phyloP scores from a whole-genome alignment of 2,888 invertebrate species.

The Torymus texanus region DNA sequence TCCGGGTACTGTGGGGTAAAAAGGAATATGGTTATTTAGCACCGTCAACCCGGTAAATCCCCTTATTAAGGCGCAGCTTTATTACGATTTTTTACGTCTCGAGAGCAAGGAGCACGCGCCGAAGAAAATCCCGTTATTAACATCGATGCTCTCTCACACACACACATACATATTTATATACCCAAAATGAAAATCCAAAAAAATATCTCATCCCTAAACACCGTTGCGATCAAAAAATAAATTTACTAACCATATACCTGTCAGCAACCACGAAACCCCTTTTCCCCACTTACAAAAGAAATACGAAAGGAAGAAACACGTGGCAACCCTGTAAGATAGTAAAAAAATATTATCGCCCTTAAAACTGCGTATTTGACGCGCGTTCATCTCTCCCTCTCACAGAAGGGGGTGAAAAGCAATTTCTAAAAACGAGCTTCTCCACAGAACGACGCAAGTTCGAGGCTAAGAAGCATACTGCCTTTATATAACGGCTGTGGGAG shows the following conservation, averaged over 20 bases:
- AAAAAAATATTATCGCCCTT: conserved; percentile 49
- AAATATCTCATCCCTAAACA: neutral
- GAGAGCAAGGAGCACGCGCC: neutral
- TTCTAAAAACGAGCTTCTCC: conserved; percentile 9
- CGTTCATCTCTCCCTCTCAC: too few species aligned
- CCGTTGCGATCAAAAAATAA: neutral
- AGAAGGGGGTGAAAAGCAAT: conserved; percentile 24
- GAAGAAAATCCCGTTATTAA: conserved; percentile 19
- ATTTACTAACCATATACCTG: neutral
- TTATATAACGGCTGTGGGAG: neutral
- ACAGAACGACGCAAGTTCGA: neutral
- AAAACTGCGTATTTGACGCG: conserved; percentile 33
- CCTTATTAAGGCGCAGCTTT: conserved; percentile 24
- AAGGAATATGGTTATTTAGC: conserved; percentile 20
- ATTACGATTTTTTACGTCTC: conserved; percentile 29
- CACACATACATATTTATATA: too few species aligned
- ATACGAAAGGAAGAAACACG: conserved; percentile 11
- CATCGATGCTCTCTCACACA: neutral
- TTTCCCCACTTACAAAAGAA: neutral
- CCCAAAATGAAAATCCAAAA: too few species aligned
- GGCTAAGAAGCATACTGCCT: neutral
- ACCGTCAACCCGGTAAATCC: neutral
- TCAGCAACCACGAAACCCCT: neutral
- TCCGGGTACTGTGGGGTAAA: neutral
- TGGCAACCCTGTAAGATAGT: conserved; percentile 6